Evolutionary conservation across 2,797 vertebrate genomes (phyloP).

Genomic region (Tragopan temminckii): DNA sequence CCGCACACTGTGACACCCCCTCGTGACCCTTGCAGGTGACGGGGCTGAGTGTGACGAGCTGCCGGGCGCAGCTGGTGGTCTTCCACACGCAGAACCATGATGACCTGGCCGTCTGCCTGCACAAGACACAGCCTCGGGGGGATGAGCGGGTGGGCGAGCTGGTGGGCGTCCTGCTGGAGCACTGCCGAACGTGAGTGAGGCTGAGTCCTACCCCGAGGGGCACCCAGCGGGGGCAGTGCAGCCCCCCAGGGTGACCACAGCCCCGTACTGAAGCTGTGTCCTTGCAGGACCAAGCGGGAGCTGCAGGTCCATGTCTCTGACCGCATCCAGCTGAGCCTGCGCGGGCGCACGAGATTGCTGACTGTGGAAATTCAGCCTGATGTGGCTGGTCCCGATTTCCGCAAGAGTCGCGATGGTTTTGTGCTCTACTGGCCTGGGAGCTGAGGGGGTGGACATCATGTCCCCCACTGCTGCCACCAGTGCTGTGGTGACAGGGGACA

Average conservation of each 20-base stretch:
- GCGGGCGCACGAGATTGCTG: slow-evolving; percentile 53
- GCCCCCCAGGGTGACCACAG: background rate
- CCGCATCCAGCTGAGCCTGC: slow-evolving; percentile 76
- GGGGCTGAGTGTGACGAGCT: slow-evolving; percentile 88
- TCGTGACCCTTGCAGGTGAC: slow-evolving; percentile 82
- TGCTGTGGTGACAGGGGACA: background rate
- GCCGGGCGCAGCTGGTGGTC: slow-evolving; percentile 90
- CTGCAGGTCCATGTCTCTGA: slow-evolving; percentile 72
- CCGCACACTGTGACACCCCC: background rate
- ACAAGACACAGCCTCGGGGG: slow-evolving; percentile 80
- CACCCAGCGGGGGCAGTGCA: background rate
- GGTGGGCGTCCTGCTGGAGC: slow-evolving; percentile 87
- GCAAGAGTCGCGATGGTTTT: slow-evolving; percentile 44
- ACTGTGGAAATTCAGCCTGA: slow-evolving; percentile 33
- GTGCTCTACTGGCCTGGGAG: slow-evolving; percentile 71
- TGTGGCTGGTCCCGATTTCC: slow-evolving; percentile 62
- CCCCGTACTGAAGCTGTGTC: accelerated
- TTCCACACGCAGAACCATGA: slow-evolving; percentile 85
- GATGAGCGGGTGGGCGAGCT: slow-evolving; percentile 90
- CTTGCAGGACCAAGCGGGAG: slow-evolving; percentile 58
- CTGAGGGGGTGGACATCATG: background rate
- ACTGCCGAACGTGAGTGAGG: slow-evolving; percentile 85
- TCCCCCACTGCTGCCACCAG: background rate
- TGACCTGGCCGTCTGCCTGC: slow-evolving; percentile 88
- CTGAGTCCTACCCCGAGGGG: background rate